These are phyloP conservation scores for Zaprionus taronus DNA, from an alignment of 1,140 invertebrate genomes.

Conservation along the genomic window DNA sequence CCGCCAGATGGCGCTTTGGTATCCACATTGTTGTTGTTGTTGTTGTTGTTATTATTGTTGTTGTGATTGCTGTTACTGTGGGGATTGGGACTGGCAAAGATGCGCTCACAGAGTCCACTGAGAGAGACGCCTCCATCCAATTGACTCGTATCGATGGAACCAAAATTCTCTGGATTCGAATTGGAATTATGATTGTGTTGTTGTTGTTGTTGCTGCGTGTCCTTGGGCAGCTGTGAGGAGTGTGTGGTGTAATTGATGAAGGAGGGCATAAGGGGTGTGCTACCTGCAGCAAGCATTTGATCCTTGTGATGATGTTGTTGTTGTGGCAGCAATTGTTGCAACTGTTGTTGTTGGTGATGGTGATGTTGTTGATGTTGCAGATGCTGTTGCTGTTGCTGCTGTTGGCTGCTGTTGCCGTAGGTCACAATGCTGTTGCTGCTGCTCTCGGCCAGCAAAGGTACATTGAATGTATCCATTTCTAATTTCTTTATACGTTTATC, in stretches of 20 bases:
- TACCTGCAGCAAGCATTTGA: conserved; percentile 79
- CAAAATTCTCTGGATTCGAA: conserved; percentile 47
- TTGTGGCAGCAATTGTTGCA: conserved; percentile 48
- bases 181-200: conserved; percentile 35
- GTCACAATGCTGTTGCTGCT: conserved; percentile 51
- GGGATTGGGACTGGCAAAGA: conserved; percentile 73
- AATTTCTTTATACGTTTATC: conserved; percentile 52
- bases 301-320: conserved; percentile 75
- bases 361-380: conserved; percentile 17
- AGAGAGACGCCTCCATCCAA: conserved; percentile 72
- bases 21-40: conserved; percentile 51
- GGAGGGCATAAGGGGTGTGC: conserved; percentile 58
- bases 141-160: conserved; percentile 64
- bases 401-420: conserved; percentile 45
- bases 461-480: conserved; percentile 74
- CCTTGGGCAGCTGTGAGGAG: conserved; percentile 54
- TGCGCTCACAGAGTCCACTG: conserved; percentile 72
- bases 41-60: conserved; percentile 48
- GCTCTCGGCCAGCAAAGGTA: conserved; percentile 71
- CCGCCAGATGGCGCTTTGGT: conserved; percentile 42
- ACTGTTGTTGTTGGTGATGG: conserved; percentile 47
- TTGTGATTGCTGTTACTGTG: conserved; percentile 60
- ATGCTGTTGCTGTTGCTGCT: conserved; percentile 47
- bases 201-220: conserved; percentile 17
- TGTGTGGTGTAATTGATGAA: conserved; percentile 52